Evolutionary conservation across 2,888 invertebrate species (phyloP), one percentile per base, ranked within the genome.

Genomic region (Drosophila robusta): DNA sequence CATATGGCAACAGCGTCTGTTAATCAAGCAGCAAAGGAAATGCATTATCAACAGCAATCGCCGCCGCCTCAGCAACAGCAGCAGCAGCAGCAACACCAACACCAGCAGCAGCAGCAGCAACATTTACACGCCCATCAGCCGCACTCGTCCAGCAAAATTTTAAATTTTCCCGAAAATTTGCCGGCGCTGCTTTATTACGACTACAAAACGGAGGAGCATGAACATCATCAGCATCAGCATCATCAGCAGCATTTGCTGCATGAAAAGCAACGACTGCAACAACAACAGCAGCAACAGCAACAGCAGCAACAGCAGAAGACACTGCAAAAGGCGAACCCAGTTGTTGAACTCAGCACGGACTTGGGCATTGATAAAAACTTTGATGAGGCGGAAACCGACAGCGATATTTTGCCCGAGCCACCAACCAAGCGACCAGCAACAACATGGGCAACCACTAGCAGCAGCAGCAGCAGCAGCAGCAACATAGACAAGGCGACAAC

Each of bases 131-230:
- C 71, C 42, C 81, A 81, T 63, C 61, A 72, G 26, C 52, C 70
- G 42, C 83, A 87, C 54, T 74, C 87, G 68, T 75, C 77, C 49
- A 89, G 88, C 60, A 91, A 91, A 84, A 91, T 91, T 68, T 86
- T 91, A 58, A 91, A 89, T 78, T 91, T 91, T 38, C 91, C 91
- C 56, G 91, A 91, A 87, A 91, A 91, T 80, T 78, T 91, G 77
- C 91, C 91, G 29, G 89, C 91, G n/a, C 75, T 91, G 60, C 89
- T 91, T 69, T 91, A 91, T 73, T 91, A 91, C 58, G 91, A 91
- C 73, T 91, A 91, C 79, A 91, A 91, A 78, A 91, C 91, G 70
- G 91, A 91, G 76, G 91, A 91, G 80, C 91, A 91, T 78, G 90
- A 91, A 49, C 90, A 91, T 69, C 91, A 91, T 78, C 91, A 91